A percentile compares a stretch with the other conserved stretches of the same genome.
Evolutionary conservation across 37 sponge, comb jelly and placozoan genomes (phyloP).

Genomic region (Halisarca cf. caerulea): DNA sequence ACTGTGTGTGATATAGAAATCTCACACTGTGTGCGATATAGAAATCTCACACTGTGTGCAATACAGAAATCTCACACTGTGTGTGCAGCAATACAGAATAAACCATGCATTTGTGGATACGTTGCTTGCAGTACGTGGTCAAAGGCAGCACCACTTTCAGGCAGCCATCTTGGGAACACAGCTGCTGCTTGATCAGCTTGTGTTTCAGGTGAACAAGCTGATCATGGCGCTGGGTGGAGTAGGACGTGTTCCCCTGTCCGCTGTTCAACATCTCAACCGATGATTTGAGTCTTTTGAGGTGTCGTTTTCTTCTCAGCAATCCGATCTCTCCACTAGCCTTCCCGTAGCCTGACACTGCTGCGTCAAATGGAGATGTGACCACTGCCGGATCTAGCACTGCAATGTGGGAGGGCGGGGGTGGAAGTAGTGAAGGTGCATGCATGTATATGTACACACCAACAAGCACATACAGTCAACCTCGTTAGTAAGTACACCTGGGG

Average conservation of each 20-base stretch:
- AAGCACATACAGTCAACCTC: no score
- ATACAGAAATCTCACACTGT: no score
- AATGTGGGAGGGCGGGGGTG: no score
- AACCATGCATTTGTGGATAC: conserved; percentile 10
- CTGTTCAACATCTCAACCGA: not conserved
- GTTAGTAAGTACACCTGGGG: no score
- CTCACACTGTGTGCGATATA: no score
- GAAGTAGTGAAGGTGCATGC: no score
- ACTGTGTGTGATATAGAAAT: no score
- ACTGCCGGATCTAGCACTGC: not conserved
- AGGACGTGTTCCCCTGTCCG: not conserved
- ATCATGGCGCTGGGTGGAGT: conserved; percentile 2
- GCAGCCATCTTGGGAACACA: not conserved
- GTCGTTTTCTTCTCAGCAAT: conserved; percentile 37
- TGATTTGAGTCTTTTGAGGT: not conserved
- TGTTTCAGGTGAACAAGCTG: conserved; percentile 5
- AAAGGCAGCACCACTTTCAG: not conserved
- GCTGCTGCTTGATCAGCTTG: conserved; percentile 6
- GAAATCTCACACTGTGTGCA: no score
- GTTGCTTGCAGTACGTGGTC: conserved; percentile 10
- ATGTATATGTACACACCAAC: no score
- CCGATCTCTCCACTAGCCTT: conserved; percentile 57
- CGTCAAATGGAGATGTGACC: conserved; percentile 10
- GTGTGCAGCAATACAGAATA: not conserved
- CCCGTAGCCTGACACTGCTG: conserved; percentile 46